Conservation (phyloP, 2,797 vertebrate species). For the Onychomys torridus region DNA sequence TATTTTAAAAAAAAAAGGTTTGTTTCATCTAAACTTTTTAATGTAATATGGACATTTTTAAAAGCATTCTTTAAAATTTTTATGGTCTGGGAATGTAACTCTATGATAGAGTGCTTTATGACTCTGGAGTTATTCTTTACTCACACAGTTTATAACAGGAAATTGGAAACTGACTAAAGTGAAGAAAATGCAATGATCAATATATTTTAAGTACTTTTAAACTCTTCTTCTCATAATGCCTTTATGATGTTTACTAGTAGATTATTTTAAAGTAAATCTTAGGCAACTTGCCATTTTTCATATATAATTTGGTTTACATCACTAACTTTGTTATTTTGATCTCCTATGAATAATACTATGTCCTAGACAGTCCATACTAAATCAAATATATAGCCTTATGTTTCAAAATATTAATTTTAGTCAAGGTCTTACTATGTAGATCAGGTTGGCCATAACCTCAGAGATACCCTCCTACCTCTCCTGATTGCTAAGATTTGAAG, state of each 20-base stretch:
- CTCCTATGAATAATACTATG: neutral
- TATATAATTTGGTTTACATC: neutral
- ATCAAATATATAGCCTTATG: neutral
- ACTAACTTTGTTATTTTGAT: neutral
- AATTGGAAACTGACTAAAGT: neutral
- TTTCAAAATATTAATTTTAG: neutral
- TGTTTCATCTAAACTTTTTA: neutral
- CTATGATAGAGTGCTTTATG: neutral
- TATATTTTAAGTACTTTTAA: neutral
- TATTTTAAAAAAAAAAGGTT: neutral
- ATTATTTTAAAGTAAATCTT: neutral
- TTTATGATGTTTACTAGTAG: neutral
- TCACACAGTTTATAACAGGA: neutral
- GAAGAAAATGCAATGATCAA: neutral
- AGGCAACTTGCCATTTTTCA: neutral
- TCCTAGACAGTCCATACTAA: neutral
- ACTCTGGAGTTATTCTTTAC: neutral
- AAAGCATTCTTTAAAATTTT: neutral
- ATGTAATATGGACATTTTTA: neutral
- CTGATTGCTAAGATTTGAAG: neutral
- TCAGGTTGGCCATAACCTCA: neutral
- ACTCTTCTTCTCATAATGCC: neutral
- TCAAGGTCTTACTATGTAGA: neutral
- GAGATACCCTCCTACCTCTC: neutral
- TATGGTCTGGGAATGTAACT: neutral